A percentile compares a stretch with the other conserved stretches of the same genome.
Conservation (phyloP, 2,888 invertebrate genomes). For the Idaea biselata region DNA sequence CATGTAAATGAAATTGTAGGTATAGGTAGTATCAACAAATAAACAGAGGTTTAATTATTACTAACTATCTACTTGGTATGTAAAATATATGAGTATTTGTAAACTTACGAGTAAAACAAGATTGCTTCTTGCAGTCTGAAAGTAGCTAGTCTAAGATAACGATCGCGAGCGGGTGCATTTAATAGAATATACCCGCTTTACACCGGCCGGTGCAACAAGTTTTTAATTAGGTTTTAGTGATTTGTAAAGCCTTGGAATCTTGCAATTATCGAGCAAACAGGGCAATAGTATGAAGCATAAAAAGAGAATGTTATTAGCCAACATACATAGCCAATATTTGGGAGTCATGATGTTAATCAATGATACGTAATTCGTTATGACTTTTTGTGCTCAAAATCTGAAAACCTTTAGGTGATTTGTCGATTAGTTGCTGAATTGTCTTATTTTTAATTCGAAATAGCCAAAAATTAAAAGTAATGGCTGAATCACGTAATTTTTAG, state of each 20-base stretch:
- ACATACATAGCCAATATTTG: no score
- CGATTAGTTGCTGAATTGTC: no score
- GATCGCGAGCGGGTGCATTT: background rate
- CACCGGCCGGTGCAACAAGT: background rate
- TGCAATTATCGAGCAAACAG: background rate
- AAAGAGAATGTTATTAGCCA: background rate
- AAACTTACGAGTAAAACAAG: background rate
- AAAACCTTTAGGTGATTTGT: no score
- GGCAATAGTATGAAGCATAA: background rate
- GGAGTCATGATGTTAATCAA: no score
- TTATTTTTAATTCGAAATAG: no score
- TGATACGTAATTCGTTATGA: no score
- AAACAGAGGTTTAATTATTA: background rate
- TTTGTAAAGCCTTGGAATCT: background rate
- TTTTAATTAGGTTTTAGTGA: background rate
- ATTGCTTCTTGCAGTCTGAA: background rate
- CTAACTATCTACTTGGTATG: background rate
- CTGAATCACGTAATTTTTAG: no score
- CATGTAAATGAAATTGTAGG: no score
- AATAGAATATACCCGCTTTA: background rate
- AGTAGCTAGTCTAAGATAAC: background rate
- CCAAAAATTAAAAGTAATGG: no score
- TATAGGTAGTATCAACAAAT: no score
- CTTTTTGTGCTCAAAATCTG: no score
- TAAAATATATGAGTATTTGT: background rate